Percentiles rank a stretch among this genome's conserved stretches.
phyloP scores from a whole-genome alignment of 2,888 invertebrate genomes.

The Ferdinandea cuprea region DNA sequence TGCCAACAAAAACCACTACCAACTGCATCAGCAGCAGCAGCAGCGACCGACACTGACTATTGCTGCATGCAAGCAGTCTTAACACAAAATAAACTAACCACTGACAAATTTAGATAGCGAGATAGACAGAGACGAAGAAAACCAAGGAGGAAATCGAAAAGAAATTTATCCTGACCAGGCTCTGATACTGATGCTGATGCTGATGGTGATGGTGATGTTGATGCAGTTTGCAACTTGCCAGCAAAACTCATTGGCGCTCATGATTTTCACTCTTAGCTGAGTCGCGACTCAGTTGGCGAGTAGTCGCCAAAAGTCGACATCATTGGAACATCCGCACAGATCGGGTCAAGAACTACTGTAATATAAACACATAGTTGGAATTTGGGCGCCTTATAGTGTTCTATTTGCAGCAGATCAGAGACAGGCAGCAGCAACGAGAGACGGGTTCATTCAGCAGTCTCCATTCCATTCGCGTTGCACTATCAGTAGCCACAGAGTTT shows the following conservation, averaged over 20 bases:
- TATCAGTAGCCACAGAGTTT: slow-evolving; percentile 82
- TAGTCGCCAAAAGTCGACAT: slow-evolving; percentile 57
- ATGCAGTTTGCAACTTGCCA: neutral
- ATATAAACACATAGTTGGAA: slow-evolving; percentile 65
- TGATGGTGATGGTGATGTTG: neutral
- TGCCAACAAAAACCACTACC: slow-evolving; percentile 77
- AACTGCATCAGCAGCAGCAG: slow-evolving; percentile 48
- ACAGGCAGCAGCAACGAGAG: slow-evolving; percentile 1
- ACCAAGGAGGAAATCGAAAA: slow-evolving; percentile 62
- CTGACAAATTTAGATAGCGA: slow-evolving; percentile 73
- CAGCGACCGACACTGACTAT: slow-evolving; percentile 22
- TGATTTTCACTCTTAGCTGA: slow-evolving; percentile 52
- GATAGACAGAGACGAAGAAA: slow-evolving; percentile 58
- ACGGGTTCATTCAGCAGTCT: slow-evolving; percentile 51
- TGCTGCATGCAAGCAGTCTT: slow-evolving; percentile 68
- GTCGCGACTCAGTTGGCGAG: no score
- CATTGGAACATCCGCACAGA: slow-evolving; percentile 47
- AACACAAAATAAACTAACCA: slow-evolving; percentile 74
- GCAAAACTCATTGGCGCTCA: slow-evolving; percentile 69
- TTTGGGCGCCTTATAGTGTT: slow-evolving; percentile 65
- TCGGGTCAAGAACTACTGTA: slow-evolving; percentile 67
- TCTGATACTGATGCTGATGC: slow-evolving; percentile 13
- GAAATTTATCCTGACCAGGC: slow-evolving; percentile 59
- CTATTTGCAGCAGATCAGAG: slow-evolving; percentile 54
- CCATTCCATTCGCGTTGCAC: slow-evolving; percentile 62